phyloP scores from a whole-genome alignment of 2,113 vertebrate genomes.

The Saimiri boliviensis region DNA sequence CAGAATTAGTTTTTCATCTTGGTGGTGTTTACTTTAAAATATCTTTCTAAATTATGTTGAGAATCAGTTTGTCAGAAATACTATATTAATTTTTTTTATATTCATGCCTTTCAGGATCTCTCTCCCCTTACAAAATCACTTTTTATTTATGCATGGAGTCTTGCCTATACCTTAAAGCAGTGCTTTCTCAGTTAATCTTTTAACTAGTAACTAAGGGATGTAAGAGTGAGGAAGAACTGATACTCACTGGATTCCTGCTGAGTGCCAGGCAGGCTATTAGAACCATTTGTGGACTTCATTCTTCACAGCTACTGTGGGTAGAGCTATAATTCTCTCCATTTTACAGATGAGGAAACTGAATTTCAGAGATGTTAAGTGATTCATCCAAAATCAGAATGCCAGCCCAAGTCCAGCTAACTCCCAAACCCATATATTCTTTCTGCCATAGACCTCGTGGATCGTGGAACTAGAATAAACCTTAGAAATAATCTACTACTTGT shows the following conservation, averaged over 20 bases:
- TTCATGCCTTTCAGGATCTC: neutral
- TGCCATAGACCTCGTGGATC: neutral
- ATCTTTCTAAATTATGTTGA: neutral
- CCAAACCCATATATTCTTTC: neutral
- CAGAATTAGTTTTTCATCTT: neutral
- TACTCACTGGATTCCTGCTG: neutral
- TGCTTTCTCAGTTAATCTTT: neutral
- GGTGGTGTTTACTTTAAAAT: neutral
- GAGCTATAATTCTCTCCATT: neutral
- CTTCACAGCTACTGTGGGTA: neutral
- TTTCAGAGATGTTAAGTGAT: neutral
- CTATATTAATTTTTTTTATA: neutral
- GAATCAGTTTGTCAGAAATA: neutral
- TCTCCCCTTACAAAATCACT: neutral
- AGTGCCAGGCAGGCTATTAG: neutral
- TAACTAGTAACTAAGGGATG: neutral
- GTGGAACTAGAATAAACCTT: neutral
- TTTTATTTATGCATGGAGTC: neutral
- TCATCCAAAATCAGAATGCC: neutral
- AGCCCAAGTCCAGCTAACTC: neutral
- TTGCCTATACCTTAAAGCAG: neutral
- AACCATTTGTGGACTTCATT: neutral
- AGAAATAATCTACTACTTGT: neutral
- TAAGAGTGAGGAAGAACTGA: neutral
- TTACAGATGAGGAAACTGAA: neutral